These are phyloP conservation scores for Leptopilina myrica DNA, from an alignment of 2,888 invertebrate species.

Conservation along the genomic window DNA sequence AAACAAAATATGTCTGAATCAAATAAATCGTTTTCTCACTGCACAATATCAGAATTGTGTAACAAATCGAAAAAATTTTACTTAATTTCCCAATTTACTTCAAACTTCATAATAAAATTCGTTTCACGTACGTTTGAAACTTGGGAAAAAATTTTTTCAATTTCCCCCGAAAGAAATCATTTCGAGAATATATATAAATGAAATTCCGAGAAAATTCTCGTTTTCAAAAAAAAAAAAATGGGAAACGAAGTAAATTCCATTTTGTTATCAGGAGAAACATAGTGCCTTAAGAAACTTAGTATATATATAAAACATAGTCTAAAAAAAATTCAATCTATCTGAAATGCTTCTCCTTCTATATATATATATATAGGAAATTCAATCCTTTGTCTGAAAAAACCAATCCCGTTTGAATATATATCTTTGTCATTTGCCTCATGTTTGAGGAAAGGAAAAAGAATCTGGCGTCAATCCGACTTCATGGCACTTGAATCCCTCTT, in stretches of 20 bases:
- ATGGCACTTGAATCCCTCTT: conserved; percentile 26
- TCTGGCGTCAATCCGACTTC: conserved; percentile 36
- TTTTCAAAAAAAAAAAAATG: conserved; percentile 15
- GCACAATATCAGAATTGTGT: no score
- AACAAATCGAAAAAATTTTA: no score
- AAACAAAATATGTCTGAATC: no score
- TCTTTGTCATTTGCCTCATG: conserved; percentile 25
- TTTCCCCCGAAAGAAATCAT: conserved; percentile 1
- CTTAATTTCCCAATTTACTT: no score
- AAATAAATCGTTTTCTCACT: no score
- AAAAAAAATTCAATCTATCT: conserved; percentile 39
- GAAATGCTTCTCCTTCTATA: conserved; percentile 21
- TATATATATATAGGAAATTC: conserved; percentile 2
- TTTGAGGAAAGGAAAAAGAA: conserved; percentile 25
- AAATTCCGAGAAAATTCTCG: background rate
- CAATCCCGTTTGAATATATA: conserved; percentile 37
- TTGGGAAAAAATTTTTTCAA: conserved; percentile 1
- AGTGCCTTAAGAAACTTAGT: conserved; percentile 31
- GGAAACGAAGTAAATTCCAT: conserved; percentile 22
- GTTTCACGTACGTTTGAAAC: background rate
- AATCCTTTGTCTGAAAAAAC: conserved; percentile 38
- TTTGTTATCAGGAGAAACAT: conserved; percentile 31
- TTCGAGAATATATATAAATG: conserved; percentile 2
- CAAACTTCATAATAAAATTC: no score
- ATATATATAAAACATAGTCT: conserved; percentile 1